Conservation (phyloP, 2,888 invertebrate species). For the Leptopilina syphax region DNA sequence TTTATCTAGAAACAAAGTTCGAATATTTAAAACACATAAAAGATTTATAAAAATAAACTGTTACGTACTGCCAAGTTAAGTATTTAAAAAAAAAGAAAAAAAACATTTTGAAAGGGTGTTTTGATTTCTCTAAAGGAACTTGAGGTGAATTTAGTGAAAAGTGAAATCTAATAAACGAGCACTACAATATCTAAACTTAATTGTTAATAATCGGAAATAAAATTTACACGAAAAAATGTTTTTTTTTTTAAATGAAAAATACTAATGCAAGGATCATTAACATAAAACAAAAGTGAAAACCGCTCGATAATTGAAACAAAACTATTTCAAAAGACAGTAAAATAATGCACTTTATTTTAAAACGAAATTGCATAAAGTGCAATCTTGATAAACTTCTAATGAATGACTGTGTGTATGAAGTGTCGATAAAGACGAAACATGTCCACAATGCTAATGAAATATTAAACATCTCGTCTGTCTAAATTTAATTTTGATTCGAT, state of each 20-base stretch:
- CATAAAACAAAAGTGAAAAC: background rate
- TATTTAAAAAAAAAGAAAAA: background rate
- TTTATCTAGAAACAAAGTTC: too few relatives aligned
- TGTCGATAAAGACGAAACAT: background rate
- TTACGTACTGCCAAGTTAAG: background rate
- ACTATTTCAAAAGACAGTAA: background rate
- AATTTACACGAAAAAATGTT: constrained; percentile 1
- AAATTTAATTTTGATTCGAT: background rate
- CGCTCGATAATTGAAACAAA: background rate
- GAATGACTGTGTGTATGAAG: constrained; percentile 20
- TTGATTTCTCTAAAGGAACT: constrained; percentile 23
- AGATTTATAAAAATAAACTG: too few relatives aligned
- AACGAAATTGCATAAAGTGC: background rate
- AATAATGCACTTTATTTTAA: background rate
- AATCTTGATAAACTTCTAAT: background rate
- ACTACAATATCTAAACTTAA: constrained; percentile 21
- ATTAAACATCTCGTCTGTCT: background rate
- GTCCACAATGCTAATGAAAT: constrained; percentile 33
- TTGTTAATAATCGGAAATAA: constrained; percentile 5
- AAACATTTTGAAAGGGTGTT: background rate
- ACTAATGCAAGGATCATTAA: background rate
- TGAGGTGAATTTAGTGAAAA: constrained; percentile 31
- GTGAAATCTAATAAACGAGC: constrained; percentile 31
- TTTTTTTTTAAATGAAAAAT: background rate
- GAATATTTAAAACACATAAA: too few relatives aligned